A percentile compares a stretch with the other conserved stretches of the same genome.
phyloP scores from a whole-genome alignment of 2,797 vertebrate species.

The Limosa lapponica region DNA sequence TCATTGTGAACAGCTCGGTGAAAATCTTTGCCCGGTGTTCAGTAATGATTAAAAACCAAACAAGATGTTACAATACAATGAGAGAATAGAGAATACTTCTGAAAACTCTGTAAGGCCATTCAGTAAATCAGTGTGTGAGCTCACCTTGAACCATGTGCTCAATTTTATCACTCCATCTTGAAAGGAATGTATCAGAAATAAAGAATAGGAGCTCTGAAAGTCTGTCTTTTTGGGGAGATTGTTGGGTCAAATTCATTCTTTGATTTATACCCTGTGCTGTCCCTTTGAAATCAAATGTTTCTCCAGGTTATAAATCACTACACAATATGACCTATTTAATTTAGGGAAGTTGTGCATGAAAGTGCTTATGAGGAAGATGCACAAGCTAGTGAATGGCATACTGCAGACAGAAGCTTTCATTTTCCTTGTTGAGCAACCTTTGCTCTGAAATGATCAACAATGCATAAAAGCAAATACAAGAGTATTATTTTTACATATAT shows the following conservation, averaged over 20 bases:
- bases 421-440: not conserved
- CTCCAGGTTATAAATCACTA: slow-evolving; percentile 20
- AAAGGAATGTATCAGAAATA: slow-evolving; percentile 37
- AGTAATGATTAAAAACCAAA: slow-evolving; percentile 46
- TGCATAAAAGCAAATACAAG: not conserved
- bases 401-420: not conserved
- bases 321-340: slow-evolving; percentile 19
- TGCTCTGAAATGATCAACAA: not conserved
- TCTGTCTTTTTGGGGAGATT: not conserved
- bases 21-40: not conserved
- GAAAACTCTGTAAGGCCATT: not conserved
- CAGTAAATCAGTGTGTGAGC: slow-evolving; percentile 21
- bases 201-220: slow-evolving; percentile 23
- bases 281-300: slow-evolving; percentile 8
- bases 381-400: not conserved
- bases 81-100: not conserved
- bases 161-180: slow-evolving; percentile 2
- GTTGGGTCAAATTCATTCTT: slow-evolving; percentile 27
- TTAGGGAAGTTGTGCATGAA: not conserved
- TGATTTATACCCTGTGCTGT: slow-evolving; percentile 19
- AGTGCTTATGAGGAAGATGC: not conserved
- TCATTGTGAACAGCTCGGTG: slow-evolving; percentile 15
- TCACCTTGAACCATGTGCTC: not conserved
- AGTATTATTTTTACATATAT: not conserved
- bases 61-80: slow-evolving; percentile 10